phyloP scores from a whole-genome alignment of 2,113 vertebrate species.

The Mastomys natalensis region DNA sequence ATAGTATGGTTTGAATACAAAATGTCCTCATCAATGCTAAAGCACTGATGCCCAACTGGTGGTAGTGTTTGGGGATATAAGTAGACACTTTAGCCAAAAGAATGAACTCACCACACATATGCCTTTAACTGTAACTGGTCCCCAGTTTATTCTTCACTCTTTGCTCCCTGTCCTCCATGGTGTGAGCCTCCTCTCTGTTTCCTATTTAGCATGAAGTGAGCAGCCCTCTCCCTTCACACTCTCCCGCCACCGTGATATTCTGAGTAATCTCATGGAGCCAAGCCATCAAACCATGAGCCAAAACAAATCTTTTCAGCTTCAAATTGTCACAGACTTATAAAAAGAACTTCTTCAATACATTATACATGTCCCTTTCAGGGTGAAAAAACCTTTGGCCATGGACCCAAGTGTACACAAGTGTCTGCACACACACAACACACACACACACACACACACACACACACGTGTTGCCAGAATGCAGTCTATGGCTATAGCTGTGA shows the following conservation, averaged over 20 bases:
- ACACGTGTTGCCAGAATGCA: fast-evolving
- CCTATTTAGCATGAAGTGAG: neutral
- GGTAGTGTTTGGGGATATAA: neutral
- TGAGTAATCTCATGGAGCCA: neutral
- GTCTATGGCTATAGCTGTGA: neutral
- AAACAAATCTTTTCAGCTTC: neutral
- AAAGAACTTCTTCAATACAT: neutral
- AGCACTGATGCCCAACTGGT: neutral
- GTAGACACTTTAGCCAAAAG: neutral
- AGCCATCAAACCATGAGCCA: neutral
- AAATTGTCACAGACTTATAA: neutral
- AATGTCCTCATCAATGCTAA: neutral
- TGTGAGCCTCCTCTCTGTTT: neutral
- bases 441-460: fast-evolving
- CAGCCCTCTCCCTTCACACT: neutral
- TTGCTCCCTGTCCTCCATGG: neutral
- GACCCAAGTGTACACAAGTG: neutral
- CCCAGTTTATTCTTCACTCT: neutral
- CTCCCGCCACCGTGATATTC: neutral
- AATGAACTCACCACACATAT: neutral
- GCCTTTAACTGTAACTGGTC: neutral
- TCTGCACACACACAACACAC: fast-evolving
- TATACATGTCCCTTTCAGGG: fast-evolving
- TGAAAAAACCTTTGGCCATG: neutral
- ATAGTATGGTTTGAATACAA: neutral